phyloP scores from a whole-genome alignment of 1,140 invertebrate genomes.

The Melanaphis sacchari region DNA sequence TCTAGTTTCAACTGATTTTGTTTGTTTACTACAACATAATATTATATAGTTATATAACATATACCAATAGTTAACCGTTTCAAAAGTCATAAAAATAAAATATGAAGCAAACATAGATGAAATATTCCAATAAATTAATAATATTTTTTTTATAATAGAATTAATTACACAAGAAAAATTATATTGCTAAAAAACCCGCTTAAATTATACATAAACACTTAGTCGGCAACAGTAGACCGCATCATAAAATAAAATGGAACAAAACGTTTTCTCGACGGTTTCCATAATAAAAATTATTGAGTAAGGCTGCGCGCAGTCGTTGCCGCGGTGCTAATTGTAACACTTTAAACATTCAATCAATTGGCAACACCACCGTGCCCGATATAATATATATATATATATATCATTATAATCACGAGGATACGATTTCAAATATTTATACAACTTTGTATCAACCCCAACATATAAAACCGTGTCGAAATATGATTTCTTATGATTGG shows the following conservation, averaged over 20 bases:
- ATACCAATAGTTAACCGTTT: too few species aligned
- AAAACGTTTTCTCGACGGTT: neutral
- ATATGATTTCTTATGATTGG: neutral
- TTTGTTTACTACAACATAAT: too few species aligned
- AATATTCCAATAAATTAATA: neutral
- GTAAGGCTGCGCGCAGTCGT: neutral
- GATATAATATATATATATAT: neutral
- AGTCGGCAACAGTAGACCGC: neutral
- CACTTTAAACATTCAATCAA: conserved; percentile 41
- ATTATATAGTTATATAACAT: too few species aligned
- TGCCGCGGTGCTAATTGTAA: conserved; percentile 17
- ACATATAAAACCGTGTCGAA: neutral
- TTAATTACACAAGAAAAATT: neutral
- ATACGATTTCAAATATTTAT: neutral
- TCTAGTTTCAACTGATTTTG: too few species aligned
- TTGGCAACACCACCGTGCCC: conserved; percentile 38
- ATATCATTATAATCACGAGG: neutral
- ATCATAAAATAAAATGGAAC: conserved; percentile 13
- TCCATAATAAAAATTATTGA: neutral
- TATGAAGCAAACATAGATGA: too few species aligned
- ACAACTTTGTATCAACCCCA: neutral
- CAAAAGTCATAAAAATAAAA: too few species aligned
- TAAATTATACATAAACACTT: neutral
- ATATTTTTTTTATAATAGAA: neutral
- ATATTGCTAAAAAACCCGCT: neutral